Base-by-base conservation (phyloP, 2,797 vertebrate genomes). In the Mormyrops boulengeri region DNA sequence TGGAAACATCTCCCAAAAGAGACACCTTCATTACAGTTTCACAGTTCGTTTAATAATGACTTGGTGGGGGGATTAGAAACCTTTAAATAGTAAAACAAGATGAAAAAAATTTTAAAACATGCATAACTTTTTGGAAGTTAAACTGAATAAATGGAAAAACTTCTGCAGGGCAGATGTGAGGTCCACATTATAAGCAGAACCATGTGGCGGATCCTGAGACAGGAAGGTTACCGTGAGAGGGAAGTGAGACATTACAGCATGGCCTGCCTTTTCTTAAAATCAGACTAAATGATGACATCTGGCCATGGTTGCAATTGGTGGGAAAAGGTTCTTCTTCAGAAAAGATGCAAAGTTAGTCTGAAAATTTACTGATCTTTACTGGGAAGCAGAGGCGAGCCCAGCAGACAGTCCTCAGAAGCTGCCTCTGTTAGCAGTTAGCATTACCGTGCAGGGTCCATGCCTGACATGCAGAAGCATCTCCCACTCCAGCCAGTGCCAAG, bases 181-280 rank as follows among this genome's bases (percentile, higher is more conserved):
- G 34, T 88, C 88, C 49, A 5, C 52, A 87, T 87, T 66, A 88
- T 90, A 92, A 92, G 89, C 86, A 89, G 90, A 91, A 89, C 90
- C 90, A 91, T 73, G 60, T 88, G 69, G 89, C 84, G 90, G 44
- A 57, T 89, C 77, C 50, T 44, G 91, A 90, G 90, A 93, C 69
- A 88, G 85, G 62, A 91, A 91, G 89, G 84, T 88, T 66, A 88
- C 44, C 73, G 90, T 89, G 90, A 26, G 34, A 19, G 50, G 50
- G 22, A 47, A 88, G 50, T 73, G 52, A 73, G 55, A 66, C 80
- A 57, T 84, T 89, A 89, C 53, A 47, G 26, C 41, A 80, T 49
- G 44, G 80, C 53, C 41, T 12, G 50, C 62, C 85, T 89, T 89
- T 89, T 57, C 66, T 34, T 73, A 49, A 73, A 66, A 73, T 19